These are phyloP conservation scores for Selenia dentaria DNA, from an alignment of 2,888 invertebrate genomes.

Conservation along the genomic window DNA sequence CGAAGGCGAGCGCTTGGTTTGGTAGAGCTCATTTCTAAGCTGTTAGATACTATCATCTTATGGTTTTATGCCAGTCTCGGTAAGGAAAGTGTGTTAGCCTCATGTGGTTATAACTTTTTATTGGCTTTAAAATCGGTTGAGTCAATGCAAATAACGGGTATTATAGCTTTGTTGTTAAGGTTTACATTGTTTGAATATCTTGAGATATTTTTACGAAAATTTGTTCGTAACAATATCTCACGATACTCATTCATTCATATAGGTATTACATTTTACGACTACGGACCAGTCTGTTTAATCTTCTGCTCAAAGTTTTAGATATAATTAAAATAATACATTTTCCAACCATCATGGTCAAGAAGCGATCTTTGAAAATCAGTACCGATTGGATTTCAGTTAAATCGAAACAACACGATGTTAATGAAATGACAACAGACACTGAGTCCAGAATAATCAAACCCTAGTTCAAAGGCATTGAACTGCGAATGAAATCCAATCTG, in stretches of 20 bases:
- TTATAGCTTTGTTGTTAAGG: too few relatives aligned
- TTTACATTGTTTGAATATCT: too few relatives aligned
- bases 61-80: conserved; percentile 43
- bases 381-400: neutral
- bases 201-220: too few relatives aligned
- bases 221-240: too few relatives aligned
- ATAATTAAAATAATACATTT: too few relatives aligned
- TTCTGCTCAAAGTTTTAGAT: too few relatives aligned
- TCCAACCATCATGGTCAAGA: too few relatives aligned
- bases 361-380: neutral
- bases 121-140: neutral
- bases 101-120: conserved; percentile 7
- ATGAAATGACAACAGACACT: conserved; percentile 49
- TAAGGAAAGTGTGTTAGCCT: conserved; percentile 36
- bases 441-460: conserved; percentile 50
- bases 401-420: conserved; percentile 44
- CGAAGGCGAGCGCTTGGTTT: conserved; percentile 51
- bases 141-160: neutral
- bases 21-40: conserved; percentile 57
- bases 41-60: conserved; percentile 55
- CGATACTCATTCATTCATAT: too few relatives aligned
- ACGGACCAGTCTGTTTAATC: too few relatives aligned
- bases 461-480: conserved; percentile 32
- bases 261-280: too few relatives aligned
- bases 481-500: conserved; percentile 49